Percentiles rank a stretch among this genome's conserved stretches.
phyloP scores from a whole-genome alignment of 1,140 invertebrate genomes.

The Solen grandis region DNA sequence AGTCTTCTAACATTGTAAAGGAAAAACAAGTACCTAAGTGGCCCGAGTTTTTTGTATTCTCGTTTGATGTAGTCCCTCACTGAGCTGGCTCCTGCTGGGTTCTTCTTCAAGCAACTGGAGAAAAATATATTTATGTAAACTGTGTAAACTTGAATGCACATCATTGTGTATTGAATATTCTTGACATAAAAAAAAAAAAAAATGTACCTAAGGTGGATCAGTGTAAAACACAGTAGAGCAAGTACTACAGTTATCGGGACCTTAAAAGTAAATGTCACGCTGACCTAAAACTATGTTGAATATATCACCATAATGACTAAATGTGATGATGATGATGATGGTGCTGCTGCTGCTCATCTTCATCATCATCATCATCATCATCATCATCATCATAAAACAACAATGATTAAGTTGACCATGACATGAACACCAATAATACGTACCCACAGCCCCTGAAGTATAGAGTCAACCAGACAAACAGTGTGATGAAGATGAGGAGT shows the following conservation, averaged over 20 bases:
- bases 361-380: neutral
- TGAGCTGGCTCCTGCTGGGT: slow-evolving; percentile 81
- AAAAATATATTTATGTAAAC: slow-evolving; percentile 14
- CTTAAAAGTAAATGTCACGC: neutral
- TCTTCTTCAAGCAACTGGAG: slow-evolving; percentile 32
- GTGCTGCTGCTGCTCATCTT: too few relatives aligned
- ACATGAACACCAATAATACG: too few relatives aligned
- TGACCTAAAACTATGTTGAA: too few relatives aligned
- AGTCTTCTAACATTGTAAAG: too few relatives aligned
- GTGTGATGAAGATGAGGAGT: slow-evolving; percentile 71
- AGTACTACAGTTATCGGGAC: neutral
- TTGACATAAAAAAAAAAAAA: too few relatives aligned
- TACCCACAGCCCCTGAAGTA: slow-evolving; percentile 72
- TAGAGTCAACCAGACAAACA: slow-evolving; percentile 78
- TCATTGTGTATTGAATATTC: too few relatives aligned
- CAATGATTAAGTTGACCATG: too few relatives aligned
- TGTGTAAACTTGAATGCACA: neutral
- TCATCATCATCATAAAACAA: too few relatives aligned
- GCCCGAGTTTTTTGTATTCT: slow-evolving; percentile 88
- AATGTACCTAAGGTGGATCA: too few relatives aligned
- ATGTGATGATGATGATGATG: too few relatives aligned
- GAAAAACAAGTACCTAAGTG: slow-evolving; percentile 89
- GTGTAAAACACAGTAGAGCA: too few relatives aligned
- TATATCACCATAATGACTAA: too few relatives aligned
- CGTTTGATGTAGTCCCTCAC: slow-evolving; percentile 62